phyloP scores from a whole-genome alignment of 2,888 invertebrate genomes.

The Alviniconcha strummeri region DNA sequence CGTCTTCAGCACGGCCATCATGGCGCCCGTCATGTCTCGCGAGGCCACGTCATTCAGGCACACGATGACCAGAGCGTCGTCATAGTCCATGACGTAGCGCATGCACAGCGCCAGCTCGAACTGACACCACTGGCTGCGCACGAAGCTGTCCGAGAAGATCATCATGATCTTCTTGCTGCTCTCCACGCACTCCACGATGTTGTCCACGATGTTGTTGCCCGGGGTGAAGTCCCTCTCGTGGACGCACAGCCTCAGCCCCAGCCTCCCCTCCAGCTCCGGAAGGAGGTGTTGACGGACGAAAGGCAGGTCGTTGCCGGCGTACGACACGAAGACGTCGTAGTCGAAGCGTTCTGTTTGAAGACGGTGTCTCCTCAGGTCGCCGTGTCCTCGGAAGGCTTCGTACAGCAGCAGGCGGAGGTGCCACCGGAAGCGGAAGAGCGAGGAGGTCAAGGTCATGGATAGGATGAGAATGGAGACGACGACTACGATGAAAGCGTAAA shows the following conservation, averaged over 20 bases:
- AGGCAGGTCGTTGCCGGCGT: slow-evolving; percentile 79
- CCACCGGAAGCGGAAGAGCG: slow-evolving; percentile 77
- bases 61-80: slow-evolving; percentile 77
- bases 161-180: slow-evolving; percentile 80
- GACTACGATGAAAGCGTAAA: slow-evolving; percentile 28
- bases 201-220: slow-evolving; percentile 82
- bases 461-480: slow-evolving; percentile 36
- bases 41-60: slow-evolving; percentile 81
- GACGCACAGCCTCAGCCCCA: slow-evolving; percentile 76
- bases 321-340: slow-evolving; percentile 84
- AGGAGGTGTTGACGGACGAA: slow-evolving; percentile 81
- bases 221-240: slow-evolving; percentile 84
- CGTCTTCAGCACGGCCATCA: slow-evolving; percentile 81
- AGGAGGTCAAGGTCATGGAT: slow-evolving; percentile 37
- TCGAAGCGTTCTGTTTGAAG: slow-evolving; percentile 54
- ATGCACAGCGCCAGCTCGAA: slow-evolving; percentile 41
- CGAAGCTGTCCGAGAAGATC: slow-evolving; percentile 78
- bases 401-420: slow-evolving; percentile 76
- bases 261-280: slow-evolving; percentile 78
- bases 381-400: slow-evolving; percentile 47
- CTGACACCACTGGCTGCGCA: slow-evolving; percentile 51
- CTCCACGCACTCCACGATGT: slow-evolving; percentile 83
- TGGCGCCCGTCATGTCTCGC: slow-evolving; percentile 78
- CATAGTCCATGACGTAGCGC: slow-evolving; percentile 33
- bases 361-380: not conserved